Percentiles rank a stretch among this genome's conserved stretches.
Conservation (phyloP, 2,888 invertebrate genomes). For the Gymnocheta viridis region DNA sequence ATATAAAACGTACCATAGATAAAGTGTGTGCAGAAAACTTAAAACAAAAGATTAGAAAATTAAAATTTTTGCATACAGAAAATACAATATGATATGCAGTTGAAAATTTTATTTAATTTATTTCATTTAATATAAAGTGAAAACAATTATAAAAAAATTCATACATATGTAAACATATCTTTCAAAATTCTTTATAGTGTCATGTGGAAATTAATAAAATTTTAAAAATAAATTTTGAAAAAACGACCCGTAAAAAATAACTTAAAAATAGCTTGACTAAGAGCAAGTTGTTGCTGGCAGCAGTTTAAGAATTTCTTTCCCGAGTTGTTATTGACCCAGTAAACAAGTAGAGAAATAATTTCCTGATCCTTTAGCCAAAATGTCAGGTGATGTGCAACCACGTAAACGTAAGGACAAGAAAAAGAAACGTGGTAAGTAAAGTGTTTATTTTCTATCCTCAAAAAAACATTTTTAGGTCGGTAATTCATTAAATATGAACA, state of each 20-base stretch:
- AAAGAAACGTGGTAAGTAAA: constrained; percentile 86
- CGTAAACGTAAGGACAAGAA: constrained; percentile 93
- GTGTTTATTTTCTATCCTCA: background rate
- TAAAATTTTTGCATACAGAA: constrained; percentile 9
- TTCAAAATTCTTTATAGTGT: constrained; percentile 21
- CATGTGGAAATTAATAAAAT: constrained; percentile 54
- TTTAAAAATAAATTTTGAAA: constrained; percentile 59
- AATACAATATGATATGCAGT: background rate
- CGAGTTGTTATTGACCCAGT: constrained; percentile 4
- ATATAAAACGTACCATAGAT: background rate
- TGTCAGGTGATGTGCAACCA: constrained; percentile 94
- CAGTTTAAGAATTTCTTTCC: constrained; percentile 6
- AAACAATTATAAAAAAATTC: constrained; percentile 4
- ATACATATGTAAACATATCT: too few species aligned
- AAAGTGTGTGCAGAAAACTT: constrained; percentile 22
- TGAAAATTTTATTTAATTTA: constrained; percentile 22
- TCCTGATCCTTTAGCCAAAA: constrained; percentile 80
- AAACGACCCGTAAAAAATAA: constrained; percentile 57
- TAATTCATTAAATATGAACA: background rate
- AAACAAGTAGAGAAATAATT: background rate
- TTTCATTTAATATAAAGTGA: background rate
- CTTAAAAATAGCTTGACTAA: constrained; percentile 61
- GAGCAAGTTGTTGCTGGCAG: constrained; percentile 41
- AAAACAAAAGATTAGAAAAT: constrained; percentile 24
- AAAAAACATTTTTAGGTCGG: constrained; percentile 31